Evolutionary conservation across 2,888 invertebrate species (phyloP), one percentile per base, ranked within the genome.

Genomic region (Scaeva pyrastri): DNA sequence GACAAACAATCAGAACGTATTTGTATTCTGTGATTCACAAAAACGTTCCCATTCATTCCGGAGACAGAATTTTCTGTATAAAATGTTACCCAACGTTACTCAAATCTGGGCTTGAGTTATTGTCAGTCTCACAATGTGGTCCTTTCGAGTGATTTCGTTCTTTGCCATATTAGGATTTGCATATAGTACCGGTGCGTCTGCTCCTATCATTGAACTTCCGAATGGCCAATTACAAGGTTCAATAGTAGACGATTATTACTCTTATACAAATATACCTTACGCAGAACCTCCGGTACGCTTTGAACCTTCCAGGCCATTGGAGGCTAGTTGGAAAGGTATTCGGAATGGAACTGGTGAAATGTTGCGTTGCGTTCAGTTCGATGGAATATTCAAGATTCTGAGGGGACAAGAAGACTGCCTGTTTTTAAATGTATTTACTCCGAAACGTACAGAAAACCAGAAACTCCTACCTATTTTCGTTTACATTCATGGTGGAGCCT

Each of bases 401-500:
- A 4, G n/a, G 0, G 84, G 79, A 31, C 84, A 77, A 90, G 95
- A 95, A 91, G 95, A 95, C 92, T 96, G 95, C 88, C 91, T 95
- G 0, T 95, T 93, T 90, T 87, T 95, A 11, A 95, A 95, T 90
- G 93, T 95, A 0, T 94, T 94, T 89, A 93, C 94, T 0, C 94
- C 95, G 2, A 83, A 74, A 19, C 11, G 23, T 1, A 55, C 64
- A 8, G 31, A 5, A 1, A 10, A 6, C 12, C 7, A 10, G 0
- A 41, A 93, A 0, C 91, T 92, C 11, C 91, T 95, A 26, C 95
- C 95, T 0, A 95, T 95, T 0, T 89, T 96, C 79, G 93, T 95
- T 5, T 95, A 92, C 91, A 95, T 96, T 85, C 95, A 95, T 88
- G 95, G 95, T 8, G 94, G 95, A 0, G 95, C 94, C 11, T 95